Conservation (phyloP, 2,113 vertebrate genomes). For the Alectura lathami region DNA sequence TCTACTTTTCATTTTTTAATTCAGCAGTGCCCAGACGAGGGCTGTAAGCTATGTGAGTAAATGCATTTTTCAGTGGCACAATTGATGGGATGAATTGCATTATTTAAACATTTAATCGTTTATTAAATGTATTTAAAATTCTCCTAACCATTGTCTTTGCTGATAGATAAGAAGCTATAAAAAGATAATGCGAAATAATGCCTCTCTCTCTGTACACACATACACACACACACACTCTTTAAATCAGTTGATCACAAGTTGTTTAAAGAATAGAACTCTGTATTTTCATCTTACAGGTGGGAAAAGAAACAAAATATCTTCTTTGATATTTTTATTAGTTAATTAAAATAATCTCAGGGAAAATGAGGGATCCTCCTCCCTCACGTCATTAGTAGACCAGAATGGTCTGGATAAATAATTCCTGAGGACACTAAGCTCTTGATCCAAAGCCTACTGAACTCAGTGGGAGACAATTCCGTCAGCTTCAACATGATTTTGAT, state of each 20-base stretch:
- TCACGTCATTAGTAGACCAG: background rate
- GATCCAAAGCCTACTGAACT: background rate
- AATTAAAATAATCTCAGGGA: background rate
- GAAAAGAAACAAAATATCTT: accelerated
- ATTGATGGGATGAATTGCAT: background rate
- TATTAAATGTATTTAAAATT: background rate
- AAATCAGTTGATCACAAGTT: background rate
- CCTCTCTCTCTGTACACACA: background rate
- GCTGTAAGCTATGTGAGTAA: background rate
- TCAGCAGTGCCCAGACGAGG: background rate
- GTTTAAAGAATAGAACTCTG: background rate
- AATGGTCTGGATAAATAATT: background rate
- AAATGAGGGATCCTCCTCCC: background rate
- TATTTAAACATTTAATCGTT: background rate
- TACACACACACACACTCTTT: too few relatives aligned
- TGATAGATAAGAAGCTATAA: background rate
- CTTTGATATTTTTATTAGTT: background rate
- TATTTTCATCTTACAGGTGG: background rate
- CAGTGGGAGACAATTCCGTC: background rate
- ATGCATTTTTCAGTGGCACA: background rate
- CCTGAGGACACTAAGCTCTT: background rate
- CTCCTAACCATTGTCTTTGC: background rate
- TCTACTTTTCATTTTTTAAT: background rate
- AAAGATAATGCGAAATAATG: background rate
- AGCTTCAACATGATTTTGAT: background rate